Percentiles rank a stretch among this genome's conserved stretches.
Conservation (phyloP, 2,113 vertebrate genomes). For the Gnathonemus echidnorhynchus region DNA sequence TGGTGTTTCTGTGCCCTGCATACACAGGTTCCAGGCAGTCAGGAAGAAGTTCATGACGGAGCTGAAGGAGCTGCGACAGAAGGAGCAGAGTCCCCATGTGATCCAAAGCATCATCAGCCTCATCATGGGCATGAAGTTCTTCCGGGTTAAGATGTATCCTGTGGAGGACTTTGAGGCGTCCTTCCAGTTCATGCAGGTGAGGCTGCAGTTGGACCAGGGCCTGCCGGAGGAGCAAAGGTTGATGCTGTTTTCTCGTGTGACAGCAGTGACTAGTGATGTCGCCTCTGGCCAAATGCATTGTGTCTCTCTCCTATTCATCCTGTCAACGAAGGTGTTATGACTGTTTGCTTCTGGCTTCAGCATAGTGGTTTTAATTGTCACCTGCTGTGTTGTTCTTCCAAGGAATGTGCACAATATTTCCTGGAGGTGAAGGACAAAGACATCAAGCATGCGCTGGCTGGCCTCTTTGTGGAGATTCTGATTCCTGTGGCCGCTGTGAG, state of each 20-base stretch:
- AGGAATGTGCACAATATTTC: slow-evolving; percentile 98
- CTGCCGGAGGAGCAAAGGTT: neutral
- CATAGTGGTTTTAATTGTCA: neutral
- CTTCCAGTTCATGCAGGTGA: slow-evolving; percentile 98
- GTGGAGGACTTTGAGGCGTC: slow-evolving; percentile 98
- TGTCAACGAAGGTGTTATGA: neutral
- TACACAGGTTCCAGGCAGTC: slow-evolving; percentile 86
- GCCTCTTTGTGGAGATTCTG: slow-evolving; percentile 97
- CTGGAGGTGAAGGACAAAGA: slow-evolving; percentile 98
- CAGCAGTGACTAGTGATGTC: neutral
- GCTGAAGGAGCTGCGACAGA: slow-evolving; percentile 86
- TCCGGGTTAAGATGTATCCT: slow-evolving; percentile 97
- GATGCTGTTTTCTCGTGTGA: neutral
- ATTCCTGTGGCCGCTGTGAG: slow-evolving; percentile 98
- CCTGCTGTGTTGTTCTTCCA: slow-evolving; percentile 16
- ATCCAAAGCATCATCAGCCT: slow-evolving; percentile 95
- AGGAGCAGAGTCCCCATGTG: slow-evolving; percentile 89
- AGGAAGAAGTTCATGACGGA: slow-evolving; percentile 98
- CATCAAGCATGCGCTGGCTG: slow-evolving; percentile 93
- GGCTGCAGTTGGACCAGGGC: neutral
- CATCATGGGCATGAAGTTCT: slow-evolving; percentile 99
- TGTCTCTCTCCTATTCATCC: neutral
- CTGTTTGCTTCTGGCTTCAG: neutral
- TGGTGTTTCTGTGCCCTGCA: neutral
- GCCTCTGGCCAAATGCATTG: neutral